phyloP scores from a whole-genome alignment of 2,888 invertebrate species.

The Glomeris marginata region DNA sequence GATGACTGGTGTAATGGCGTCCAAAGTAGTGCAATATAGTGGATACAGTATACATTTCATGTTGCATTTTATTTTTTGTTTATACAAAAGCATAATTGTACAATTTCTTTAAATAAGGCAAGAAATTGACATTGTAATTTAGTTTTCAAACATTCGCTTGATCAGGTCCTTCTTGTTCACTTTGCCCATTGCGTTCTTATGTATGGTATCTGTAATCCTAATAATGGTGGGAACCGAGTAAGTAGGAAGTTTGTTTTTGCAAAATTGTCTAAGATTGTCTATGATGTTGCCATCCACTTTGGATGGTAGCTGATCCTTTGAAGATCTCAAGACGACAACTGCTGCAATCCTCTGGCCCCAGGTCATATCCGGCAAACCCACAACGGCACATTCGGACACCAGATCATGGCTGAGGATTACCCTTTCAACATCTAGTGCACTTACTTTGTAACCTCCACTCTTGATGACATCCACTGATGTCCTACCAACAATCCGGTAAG shows the following conservation, averaged over 20 bases:
- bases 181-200: constrained; percentile 78
- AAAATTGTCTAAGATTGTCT: constrained; percentile 35
- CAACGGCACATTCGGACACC: constrained; percentile 58
- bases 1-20: no score
- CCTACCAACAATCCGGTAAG: constrained; percentile 65
- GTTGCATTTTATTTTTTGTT: no score
- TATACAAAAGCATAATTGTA: no score
- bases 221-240: constrained; percentile 57
- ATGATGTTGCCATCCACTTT: constrained; percentile 24
- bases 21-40: no score
- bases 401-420: constrained; percentile 55
- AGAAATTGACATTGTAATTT: no score
- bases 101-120: no score
- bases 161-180: constrained; percentile 49
- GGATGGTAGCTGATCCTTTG: constrained; percentile 30
- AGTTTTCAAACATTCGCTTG: constrained; percentile 21
- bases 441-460: constrained; percentile 71
- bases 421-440: constrained; percentile 71
- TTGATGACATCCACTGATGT: constrained; percentile 75
- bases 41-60: no score
- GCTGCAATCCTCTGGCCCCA: constrained; percentile 64
- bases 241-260: constrained; percentile 46
- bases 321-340: constrained; percentile 27
- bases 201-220: constrained; percentile 40
- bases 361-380: constrained; percentile 58